Evolutionary conservation across 2,797 vertebrate species (phyloP), one percentile per base, ranked within the genome.

Genomic region (Clamator glandarius): DNA sequence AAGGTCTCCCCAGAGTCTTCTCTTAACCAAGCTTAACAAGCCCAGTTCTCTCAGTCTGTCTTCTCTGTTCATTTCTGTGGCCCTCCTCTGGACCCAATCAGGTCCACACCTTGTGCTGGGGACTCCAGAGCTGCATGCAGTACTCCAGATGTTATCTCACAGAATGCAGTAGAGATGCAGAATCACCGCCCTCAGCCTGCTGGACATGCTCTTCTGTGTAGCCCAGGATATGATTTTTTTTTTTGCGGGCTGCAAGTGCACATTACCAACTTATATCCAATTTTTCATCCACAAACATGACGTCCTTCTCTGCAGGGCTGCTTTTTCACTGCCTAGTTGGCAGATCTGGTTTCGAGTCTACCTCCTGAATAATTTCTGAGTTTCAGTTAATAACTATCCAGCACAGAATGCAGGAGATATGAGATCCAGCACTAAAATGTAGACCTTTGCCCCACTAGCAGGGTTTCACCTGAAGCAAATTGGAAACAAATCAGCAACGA

Each of bases 121-220:
- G 10, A 11, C 4, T 6, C 15, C 0, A 1, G 19, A 36, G 28
- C 23, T 29, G 33, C 36, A 58, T 1, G 5, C 25, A 66, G 26
- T 11, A 55, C 18, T 41, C 5, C 31, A 54, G 12, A 4, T 11
- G 12, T 8, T 4, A 6, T 17, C 36, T 29, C n/a, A 15, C 1
- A 3, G 25, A 36, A 21, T 8, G 12, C 35, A 63, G 17, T 8
- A 36, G 19, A 57, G 39, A 19, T 3, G 12, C 4, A 78, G 8
- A 3, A 41, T 46, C 35, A 33, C 24, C 28, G 59, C 44, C 23
- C 26, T 69, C 3, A 4, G 8, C n/a, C 29, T 33, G 2, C 25
- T 52, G 29, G 13, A 21, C n/a, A 7, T 1, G 2, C 9, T 24
- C 51, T 55, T 75, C 46, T 4, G 55, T 46, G 36, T 4, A 75